Conservation (phyloP, 2,113 vertebrate genomes). For the Beaufortia kweichowensis region DNA sequence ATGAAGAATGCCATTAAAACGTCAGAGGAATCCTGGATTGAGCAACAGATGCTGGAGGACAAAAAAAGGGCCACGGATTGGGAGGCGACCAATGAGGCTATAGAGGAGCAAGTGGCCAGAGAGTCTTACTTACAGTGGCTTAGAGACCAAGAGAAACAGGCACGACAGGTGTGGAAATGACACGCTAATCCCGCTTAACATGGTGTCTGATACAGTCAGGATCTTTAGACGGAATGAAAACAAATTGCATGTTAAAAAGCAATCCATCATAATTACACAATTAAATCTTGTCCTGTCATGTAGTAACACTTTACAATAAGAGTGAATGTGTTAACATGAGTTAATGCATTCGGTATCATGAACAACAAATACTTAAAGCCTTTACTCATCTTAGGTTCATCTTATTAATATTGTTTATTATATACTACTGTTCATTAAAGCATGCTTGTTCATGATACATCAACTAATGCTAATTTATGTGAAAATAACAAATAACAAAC, state of each 20-base stretch:
- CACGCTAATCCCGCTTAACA: background rate
- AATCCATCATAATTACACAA: background rate
- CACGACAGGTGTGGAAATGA: slow-evolving; percentile 77
- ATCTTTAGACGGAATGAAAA: background rate
- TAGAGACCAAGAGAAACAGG: slow-evolving; percentile 92
- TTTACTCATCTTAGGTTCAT: too few relatives aligned
- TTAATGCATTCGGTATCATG: too few relatives aligned
- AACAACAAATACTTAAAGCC: too few relatives aligned
- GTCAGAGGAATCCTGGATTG: slow-evolving; percentile 96
- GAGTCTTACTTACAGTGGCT: slow-evolving; percentile 95
- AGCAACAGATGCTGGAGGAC: slow-evolving; percentile 96
- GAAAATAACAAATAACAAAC: too few relatives aligned
- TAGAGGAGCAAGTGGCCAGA: slow-evolving; percentile 92
- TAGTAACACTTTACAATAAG: too few relatives aligned
- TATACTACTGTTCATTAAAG: too few relatives aligned
- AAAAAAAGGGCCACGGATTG: slow-evolving; percentile 94
- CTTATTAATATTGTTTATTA: too few relatives aligned
- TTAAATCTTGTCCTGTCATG: too few relatives aligned
- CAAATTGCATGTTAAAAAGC: background rate
- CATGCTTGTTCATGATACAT: too few relatives aligned
- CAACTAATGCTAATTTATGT: too few relatives aligned
- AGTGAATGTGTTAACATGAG: too few relatives aligned
- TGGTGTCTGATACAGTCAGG: background rate
- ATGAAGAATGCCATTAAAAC: slow-evolving; percentile 97
- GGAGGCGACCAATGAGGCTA: slow-evolving; percentile 97